Evolutionary conservation across 2,113 vertebrate genomes (phyloP).

Genomic region (Callospermophilus lateralis): DNA sequence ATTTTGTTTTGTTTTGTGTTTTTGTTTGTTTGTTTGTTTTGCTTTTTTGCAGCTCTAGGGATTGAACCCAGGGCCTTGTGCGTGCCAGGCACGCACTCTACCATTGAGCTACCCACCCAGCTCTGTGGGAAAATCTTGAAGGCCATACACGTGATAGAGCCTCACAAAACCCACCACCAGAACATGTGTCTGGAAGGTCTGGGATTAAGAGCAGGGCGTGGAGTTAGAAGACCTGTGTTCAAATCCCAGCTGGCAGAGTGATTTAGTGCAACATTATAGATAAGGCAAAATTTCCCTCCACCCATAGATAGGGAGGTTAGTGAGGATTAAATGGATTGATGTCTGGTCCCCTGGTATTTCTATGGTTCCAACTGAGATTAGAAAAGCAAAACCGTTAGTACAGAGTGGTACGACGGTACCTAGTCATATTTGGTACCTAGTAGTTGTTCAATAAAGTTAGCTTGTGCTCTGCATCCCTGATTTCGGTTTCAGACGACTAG

Average conservation of each 20-base stretch:
- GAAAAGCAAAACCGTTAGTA: background rate
- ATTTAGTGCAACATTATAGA: slow-evolving; percentile 3
- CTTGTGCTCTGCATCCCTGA: background rate
- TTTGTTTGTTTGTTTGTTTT: too few species aligned
- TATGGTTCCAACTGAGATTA: background rate
- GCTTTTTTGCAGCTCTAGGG: too few species aligned
- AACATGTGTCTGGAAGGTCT: background rate
- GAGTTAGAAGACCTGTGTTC: background rate
- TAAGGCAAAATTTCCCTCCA: background rate
- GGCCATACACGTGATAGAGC: background rate
- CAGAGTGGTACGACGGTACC: background rate
- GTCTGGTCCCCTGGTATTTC: background rate
- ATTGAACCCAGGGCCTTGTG: too few species aligned
- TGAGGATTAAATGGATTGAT: background rate
- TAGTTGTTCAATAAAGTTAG: background rate
- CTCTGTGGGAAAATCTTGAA: background rate
- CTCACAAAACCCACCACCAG: background rate
- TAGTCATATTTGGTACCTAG: background rate
- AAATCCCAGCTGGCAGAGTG: background rate
- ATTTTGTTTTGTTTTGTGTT: background rate
- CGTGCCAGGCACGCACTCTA: too few species aligned
- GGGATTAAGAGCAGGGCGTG: background rate
- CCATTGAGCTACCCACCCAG: too few species aligned
- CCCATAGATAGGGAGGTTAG: background rate
- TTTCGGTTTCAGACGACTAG: background rate